Evolutionary conservation across 2,888 invertebrate genomes (phyloP).

Genomic region (Trypoxylon attenuatum): DNA sequence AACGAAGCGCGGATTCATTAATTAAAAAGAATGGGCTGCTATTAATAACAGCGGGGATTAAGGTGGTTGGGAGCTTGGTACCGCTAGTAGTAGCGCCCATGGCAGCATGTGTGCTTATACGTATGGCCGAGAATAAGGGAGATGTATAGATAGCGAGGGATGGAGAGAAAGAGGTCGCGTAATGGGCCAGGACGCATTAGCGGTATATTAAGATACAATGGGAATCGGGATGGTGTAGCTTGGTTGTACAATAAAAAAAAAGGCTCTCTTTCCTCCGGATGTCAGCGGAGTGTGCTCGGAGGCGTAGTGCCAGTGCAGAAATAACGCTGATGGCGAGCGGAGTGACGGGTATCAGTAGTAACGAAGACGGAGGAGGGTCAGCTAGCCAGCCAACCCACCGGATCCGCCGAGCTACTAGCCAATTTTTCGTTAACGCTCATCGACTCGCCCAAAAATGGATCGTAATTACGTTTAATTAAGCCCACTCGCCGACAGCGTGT

Average conservation of each 20-base stretch:
- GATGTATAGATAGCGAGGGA: too few species aligned
- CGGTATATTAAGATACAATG: neutral
- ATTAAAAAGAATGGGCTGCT: neutral
- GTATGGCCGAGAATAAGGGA: too few species aligned
- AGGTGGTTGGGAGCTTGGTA: too few species aligned
- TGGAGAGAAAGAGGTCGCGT: too few species aligned
- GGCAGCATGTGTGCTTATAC: too few species aligned
- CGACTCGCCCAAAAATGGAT: constrained; percentile 48
- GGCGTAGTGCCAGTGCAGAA: constrained; percentile 8
- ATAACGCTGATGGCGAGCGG: constrained; percentile 19
- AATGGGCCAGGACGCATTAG: neutral
- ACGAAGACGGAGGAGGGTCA: constrained; percentile 42
- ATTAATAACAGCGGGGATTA: neutral
- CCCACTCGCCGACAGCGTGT: constrained; percentile 39
- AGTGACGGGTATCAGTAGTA: constrained; percentile 34
- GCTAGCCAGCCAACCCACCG: constrained; percentile 6
- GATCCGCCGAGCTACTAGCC: too few species aligned
- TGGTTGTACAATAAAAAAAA: neutral
- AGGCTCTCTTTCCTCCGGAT: neutral
- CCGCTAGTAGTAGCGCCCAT: too few species aligned
- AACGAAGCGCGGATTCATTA: neutral
- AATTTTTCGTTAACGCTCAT: constrained; percentile 48
- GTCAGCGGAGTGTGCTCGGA: neutral
- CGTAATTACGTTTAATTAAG: constrained; percentile 61
- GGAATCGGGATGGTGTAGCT: neutral